Conservation (phyloP, 2,888 invertebrate species). For the Eupsilia transversa region DNA sequence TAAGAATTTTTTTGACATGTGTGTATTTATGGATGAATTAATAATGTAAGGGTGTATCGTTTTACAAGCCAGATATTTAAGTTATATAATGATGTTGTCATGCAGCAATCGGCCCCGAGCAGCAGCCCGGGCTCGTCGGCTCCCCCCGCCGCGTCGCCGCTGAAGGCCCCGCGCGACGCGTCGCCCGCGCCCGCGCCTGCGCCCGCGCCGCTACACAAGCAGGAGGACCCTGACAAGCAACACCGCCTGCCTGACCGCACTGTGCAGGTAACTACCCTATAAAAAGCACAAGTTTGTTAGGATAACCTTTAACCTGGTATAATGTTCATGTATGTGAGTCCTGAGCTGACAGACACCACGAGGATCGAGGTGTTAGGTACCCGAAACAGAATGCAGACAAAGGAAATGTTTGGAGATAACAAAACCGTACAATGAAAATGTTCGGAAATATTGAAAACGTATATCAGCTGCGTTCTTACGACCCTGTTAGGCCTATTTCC, state of each 20-base stretch:
- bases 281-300: background rate
- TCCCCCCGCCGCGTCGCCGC: conserved; percentile 38
- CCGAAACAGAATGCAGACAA: background rate
- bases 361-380: too few species aligned
- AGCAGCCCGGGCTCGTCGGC: conserved; percentile 80
- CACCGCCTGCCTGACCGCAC: conserved; percentile 76
- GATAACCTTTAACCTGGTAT: background rate
- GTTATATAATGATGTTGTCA: background rate
- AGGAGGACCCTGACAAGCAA: conserved; percentile 71
- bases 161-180: conserved; percentile 70
- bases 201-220: conserved; percentile 63
- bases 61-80: background rate
- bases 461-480: background rate
- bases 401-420: background rate
- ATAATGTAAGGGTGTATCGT: background rate
- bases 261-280: conserved; percentile 70
- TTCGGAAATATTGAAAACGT: background rate
- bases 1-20: too few species aligned
- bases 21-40: background rate
- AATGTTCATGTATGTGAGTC: background rate
- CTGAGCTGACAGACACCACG: background rate
- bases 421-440: background rate
- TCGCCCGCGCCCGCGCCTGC: conserved; percentile 61
- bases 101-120: conserved; percentile 80
- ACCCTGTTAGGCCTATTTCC: background rate